Percentiles rank a stretch among this genome's conserved stretches.
These are phyloP conservation scores for Sorex maritimensis DNA, from an alignment of 2,797 vertebrate species.

Conservation along the genomic window DNA sequence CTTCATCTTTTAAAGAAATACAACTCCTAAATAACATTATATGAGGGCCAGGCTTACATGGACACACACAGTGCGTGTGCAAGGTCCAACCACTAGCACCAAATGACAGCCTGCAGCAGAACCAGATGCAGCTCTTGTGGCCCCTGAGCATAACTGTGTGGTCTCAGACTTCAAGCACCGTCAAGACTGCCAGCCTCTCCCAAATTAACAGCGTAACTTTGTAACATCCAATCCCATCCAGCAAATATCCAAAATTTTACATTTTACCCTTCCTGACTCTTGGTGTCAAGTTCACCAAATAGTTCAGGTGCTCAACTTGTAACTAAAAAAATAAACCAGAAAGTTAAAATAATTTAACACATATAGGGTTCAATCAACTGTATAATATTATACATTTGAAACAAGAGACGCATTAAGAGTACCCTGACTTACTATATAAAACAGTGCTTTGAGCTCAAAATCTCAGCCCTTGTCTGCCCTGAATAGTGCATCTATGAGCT, in stretches of 20 bases:
- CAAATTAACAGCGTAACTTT: too few species aligned
- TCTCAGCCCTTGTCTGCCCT: background rate
- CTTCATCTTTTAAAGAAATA: background rate
- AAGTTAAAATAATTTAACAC: slow-evolving; percentile 60
- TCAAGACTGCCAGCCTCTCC: too few species aligned
- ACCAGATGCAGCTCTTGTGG: too few species aligned
- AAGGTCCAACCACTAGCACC: too few species aligned
- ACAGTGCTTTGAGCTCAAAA: background rate
- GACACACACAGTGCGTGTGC: too few species aligned
- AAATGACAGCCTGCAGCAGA: too few species aligned
- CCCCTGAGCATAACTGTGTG: too few species aligned
- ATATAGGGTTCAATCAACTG: slow-evolving; percentile 47
- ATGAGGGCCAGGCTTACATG: too few species aligned
- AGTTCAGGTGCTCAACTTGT: background rate
- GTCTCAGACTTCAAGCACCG: too few species aligned
- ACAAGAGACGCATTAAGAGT: background rate
- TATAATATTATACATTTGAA: background rate
- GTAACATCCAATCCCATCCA: background rate
- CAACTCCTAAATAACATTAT: background rate
- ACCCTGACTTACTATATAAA: background rate
- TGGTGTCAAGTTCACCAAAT: background rate
- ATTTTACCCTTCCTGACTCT: background rate
- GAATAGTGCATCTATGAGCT: slow-evolving; percentile 3
- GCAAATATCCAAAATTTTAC: background rate
- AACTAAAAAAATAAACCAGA: slow-evolving; percentile 11